Percentiles rank a stretch among this genome's conserved stretches.
phyloP scores from a whole-genome alignment of 2,888 invertebrate species.

The Norana najaformis region DNA sequence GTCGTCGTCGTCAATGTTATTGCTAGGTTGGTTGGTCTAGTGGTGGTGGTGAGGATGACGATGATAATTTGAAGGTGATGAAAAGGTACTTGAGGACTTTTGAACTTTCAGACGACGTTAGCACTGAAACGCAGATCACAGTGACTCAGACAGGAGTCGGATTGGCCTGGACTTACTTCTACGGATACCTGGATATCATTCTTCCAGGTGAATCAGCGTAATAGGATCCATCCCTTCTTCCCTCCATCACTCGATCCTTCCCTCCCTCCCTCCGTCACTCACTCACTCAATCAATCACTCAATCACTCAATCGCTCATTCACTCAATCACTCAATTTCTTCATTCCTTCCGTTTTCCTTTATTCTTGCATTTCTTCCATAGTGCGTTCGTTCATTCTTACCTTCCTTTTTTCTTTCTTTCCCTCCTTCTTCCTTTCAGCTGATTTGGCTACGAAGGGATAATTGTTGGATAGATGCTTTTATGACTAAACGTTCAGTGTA shows the following conservation, averaged over 20 bases:
- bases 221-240: no score
- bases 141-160: constrained; percentile 27
- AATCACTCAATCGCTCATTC: no score
- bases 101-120: constrained; percentile 2
- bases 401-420: no score
- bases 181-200: constrained; percentile 28
- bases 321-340: no score
- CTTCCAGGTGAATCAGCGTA: constrained; percentile 10
- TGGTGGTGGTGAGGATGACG: background rate
- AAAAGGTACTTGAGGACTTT: background rate
- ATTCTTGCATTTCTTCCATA: no score
- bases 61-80: background rate
- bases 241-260: background rate
- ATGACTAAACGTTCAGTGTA: no score
- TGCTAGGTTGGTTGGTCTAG: background rate
- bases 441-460: no score
- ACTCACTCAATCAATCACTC: no score
- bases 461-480: no score
- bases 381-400: no score
- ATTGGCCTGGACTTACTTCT: constrained; percentile 30
- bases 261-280: no score
- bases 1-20: background rate
- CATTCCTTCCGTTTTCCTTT: no score
- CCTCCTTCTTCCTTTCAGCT: background rate
- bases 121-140: background rate